Evolutionary conservation across 2,113 vertebrate genomes (phyloP).

Genomic region (Chlorodrepanis virens): DNA sequence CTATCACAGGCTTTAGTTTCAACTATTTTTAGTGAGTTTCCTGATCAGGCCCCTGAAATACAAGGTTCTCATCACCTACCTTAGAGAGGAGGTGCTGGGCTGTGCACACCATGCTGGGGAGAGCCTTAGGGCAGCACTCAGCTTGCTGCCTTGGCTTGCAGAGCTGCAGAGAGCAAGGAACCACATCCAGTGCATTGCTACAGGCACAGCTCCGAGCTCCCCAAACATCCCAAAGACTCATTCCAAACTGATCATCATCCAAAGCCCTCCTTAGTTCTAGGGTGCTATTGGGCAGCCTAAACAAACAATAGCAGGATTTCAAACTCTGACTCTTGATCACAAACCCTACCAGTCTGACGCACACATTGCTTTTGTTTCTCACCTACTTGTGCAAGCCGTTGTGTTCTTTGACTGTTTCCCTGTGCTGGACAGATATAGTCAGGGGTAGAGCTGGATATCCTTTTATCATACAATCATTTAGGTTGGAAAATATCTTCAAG

Average conservation of each 20-base stretch:
- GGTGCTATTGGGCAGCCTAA: background rate
- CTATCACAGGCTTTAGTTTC: background rate
- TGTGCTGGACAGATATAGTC: background rate
- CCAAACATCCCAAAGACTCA: background rate
- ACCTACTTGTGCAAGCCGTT: background rate
- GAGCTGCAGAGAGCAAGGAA: background rate
- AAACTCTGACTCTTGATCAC: background rate
- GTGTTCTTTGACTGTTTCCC: background rate
- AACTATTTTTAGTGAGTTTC: background rate
- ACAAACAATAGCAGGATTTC: background rate
- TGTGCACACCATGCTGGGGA: accelerated
- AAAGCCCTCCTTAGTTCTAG: background rate
- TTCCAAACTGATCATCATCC: background rate
- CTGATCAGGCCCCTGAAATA: background rate
- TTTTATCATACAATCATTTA: background rate
- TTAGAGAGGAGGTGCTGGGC: background rate
- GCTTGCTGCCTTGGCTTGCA: background rate
- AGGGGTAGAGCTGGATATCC: background rate
- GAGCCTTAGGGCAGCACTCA: background rate
- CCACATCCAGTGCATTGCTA: background rate
- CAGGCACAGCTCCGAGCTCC: background rate
- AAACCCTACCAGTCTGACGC: background rate
- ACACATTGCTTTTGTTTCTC: background rate
- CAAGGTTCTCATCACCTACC: background rate
- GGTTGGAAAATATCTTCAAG: background rate